Conservation (phyloP, 2,797 vertebrate genomes). For the Anolis apletophallus region DNA sequence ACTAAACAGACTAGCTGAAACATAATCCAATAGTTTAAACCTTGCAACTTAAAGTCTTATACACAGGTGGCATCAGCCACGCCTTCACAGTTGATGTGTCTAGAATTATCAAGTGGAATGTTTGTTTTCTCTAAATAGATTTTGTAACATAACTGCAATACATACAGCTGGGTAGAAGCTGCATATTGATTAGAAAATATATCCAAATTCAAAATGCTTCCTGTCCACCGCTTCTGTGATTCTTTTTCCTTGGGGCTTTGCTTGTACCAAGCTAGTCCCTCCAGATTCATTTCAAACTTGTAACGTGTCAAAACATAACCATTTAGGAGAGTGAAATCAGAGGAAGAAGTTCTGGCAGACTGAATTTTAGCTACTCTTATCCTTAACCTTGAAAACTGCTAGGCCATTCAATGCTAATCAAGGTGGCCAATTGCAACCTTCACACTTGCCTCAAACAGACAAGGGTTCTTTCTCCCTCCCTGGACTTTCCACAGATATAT, state of each 20-base stretch:
- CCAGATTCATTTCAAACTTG: neutral
- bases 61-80: too few species aligned
- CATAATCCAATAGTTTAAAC: too few species aligned
- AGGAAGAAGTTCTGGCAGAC: neutral
- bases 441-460: too few species aligned
- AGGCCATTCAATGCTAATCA: too few species aligned
- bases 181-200: neutral
- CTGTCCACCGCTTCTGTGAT: neutral
- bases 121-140: neutral
- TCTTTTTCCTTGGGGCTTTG: neutral
- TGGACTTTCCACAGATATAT: too few species aligned
- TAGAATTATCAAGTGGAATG: neutral
- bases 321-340: too few species aligned
- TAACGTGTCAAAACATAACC: neutral
- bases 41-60: too few species aligned
- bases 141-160: neutral
- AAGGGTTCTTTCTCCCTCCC: too few species aligned
- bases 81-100: neutral
- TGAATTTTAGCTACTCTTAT: neutral
- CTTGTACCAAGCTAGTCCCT: neutral
- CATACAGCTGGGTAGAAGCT: too few species aligned
- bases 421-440: too few species aligned
- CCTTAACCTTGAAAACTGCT: too few species aligned
- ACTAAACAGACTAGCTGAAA: too few species aligned
- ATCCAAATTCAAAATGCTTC: neutral